Base-by-base conservation (phyloP, 2,113 vertebrate species). In the Brachyistius frenatus region DNA sequence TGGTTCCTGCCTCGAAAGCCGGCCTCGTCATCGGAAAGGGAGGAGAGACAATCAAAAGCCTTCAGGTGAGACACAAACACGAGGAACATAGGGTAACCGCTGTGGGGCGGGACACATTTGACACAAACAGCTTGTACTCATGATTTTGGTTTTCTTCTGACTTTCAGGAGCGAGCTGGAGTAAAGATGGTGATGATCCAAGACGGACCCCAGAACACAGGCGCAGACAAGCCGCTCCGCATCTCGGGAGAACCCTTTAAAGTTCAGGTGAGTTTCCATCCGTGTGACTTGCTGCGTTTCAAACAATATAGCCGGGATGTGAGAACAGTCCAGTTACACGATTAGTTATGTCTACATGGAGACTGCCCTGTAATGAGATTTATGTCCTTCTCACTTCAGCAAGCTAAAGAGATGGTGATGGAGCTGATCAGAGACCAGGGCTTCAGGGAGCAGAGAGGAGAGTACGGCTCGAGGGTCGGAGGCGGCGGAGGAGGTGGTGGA, bases 181-280 rank as follows among this genome's bases (percentile, higher is more conserved):
- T 99, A 68, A 99, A 99, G 93, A 99, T 99, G 98, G 98, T 99
- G 15, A 99, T 99, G 98, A 99, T 99, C 92, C 98, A 99, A 83
- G 98, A 99, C 62, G 98, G 98, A 5, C 98, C 98, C 7, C 98
- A 99, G 86, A 99, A 99, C 91, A 99, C 98, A 69, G 98, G 98
- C 15, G 96, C 97, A 71, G 98, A 99, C 92, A 99, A 99, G 83
- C 98, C 98, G 33, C 97, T 99, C 74, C 96, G 98, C 81, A 99
- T 99, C 93, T 97, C 98, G 73, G 98, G 98, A 81, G 98, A 99
- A 82, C 97, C 97, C 32, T 99, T 97, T 72, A 99, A 99, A 97
- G 98, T 99, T 88, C 98, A 99, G 84, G 98, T 99, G 14, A 32
- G 72, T 46, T 39, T 32, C 23, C 23, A 23, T 23, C 23, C 23